Evolutionary conservation across 2,888 invertebrate species (phyloP).

Genomic region (Cecidostiba fungosa): DNA sequence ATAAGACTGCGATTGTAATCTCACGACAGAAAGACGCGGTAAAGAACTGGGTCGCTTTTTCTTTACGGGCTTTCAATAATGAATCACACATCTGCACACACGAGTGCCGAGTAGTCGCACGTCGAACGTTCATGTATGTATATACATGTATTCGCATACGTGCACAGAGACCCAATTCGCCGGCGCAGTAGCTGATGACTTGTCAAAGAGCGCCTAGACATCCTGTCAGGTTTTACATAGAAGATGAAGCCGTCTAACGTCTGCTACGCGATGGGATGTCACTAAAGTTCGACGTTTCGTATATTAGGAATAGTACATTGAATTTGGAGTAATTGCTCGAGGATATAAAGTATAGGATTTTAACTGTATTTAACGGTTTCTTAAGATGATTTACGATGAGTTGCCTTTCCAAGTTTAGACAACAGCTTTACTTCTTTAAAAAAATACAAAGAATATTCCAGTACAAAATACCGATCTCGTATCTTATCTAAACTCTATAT

Average conservation of each 20-base stretch:
- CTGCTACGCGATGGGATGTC: neutral
- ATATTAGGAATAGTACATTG: neutral
- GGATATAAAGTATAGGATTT: no score
- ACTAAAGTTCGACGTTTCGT: neutral
- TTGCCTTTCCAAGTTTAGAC: neutral
- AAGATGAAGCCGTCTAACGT: neutral
- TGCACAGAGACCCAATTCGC: constrained; percentile 26
- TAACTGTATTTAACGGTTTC: no score
- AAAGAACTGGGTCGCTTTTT: constrained; percentile 25
- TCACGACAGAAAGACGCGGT: neutral
- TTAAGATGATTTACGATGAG: neutral
- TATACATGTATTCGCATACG: neutral
- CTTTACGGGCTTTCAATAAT: constrained; percentile 38
- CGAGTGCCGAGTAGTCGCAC: neutral
- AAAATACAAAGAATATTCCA: neutral
- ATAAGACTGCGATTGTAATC: constrained; percentile 34
- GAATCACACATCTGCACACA: constrained; percentile 24
- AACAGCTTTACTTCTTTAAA: neutral
- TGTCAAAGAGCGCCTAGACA: neutral
- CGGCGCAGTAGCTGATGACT: neutral
- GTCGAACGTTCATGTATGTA: constrained; percentile 27
- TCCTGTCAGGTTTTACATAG: neutral
- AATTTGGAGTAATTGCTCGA: neutral
- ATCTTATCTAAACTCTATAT: constrained; percentile 2
- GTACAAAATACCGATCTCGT: neutral